A percentile compares a stretch with the other conserved stretches of the same genome.
These are phyloP conservation scores for Pangasianodon gigas DNA, from an alignment of 2,113 vertebrate species.

Conservation along the genomic window DNA sequence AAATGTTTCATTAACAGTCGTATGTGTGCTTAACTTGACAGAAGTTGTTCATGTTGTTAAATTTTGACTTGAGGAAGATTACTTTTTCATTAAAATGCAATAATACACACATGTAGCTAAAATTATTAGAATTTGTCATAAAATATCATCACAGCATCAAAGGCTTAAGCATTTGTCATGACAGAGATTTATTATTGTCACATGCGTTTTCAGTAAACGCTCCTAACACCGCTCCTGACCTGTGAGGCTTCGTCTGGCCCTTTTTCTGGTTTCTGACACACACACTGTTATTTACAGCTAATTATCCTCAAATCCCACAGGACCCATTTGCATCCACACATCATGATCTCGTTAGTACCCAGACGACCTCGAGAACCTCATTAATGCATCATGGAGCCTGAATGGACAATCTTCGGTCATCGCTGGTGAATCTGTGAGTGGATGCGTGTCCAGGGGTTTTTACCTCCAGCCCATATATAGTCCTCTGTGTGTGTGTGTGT, in stretches of 20 bases:
- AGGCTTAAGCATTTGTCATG: not conserved
- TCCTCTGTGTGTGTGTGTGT: not conserved
- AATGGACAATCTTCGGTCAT: not conserved
- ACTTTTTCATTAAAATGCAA: no score
- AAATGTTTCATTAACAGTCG: not conserved
- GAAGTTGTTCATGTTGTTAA: not conserved
- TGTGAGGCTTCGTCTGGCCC: no score
- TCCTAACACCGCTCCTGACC: not conserved
- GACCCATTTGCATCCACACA: no score
- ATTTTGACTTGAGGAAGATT: not conserved
- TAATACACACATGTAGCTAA: not conserved
- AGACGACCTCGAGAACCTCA: not conserved
- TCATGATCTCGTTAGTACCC: not conserved
- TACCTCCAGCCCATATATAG: slow-evolving; percentile 21
- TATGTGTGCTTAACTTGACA: not conserved
- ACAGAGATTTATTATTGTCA: not conserved
- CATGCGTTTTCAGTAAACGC: not conserved
- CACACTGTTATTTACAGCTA: not conserved
- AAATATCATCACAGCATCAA: no score
- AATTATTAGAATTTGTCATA: not conserved
- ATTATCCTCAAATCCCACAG: not conserved
- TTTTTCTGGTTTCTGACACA: not conserved
- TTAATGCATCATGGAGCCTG: slow-evolving; percentile 3
- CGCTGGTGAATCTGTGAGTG: not conserved
- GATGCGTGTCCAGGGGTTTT: not conserved